A percentile compares a stretch with the other conserved stretches of the same genome.
Conservation (phyloP, 2,888 invertebrate genomes). For the Coleophora flavipennella region DNA sequence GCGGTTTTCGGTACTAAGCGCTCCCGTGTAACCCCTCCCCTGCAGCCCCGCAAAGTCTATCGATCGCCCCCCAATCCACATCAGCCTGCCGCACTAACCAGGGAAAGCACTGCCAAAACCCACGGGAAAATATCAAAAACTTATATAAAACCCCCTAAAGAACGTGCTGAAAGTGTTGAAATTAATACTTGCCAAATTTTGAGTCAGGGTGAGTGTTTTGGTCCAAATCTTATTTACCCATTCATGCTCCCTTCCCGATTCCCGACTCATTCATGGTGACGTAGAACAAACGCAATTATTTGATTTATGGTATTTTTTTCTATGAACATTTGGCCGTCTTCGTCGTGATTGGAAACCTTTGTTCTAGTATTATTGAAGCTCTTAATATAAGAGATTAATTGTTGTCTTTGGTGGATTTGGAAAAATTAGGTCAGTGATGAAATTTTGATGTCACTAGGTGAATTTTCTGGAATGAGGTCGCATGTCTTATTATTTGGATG, state of each 20-base stretch:
- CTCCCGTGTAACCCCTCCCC: conserved; percentile 23
- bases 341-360: conserved; percentile 8
- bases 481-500: conserved; percentile 11
- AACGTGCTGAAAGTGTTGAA: background rate
- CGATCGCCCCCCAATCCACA: conserved; percentile 34
- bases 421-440: conserved; percentile 21
- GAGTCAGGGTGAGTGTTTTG: conserved; percentile 35
- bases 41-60: conserved; percentile 40
- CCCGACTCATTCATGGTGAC: conserved; percentile 43
- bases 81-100: conserved; percentile 38
- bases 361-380: conserved; percentile 2
- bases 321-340: conserved; percentile 1
- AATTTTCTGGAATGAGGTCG: conserved; percentile 50
- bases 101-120: conserved; percentile 40
- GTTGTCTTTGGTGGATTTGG: background rate
- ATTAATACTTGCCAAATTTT: no score
- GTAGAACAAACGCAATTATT: conserved; percentile 29
- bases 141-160: conserved; percentile 14
- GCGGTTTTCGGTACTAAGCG: conserved; percentile 28
- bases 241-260: conserved; percentile 22
- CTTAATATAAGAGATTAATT: no score
- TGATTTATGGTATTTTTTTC: conserved; percentile 28
- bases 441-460: conserved; percentile 22
- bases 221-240: conserved; percentile 19
- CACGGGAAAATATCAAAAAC: conserved; percentile 34